Base-by-base conservation (phyloP, 2,888 invertebrate genomes). In the Stratiomys singularior region DNA sequence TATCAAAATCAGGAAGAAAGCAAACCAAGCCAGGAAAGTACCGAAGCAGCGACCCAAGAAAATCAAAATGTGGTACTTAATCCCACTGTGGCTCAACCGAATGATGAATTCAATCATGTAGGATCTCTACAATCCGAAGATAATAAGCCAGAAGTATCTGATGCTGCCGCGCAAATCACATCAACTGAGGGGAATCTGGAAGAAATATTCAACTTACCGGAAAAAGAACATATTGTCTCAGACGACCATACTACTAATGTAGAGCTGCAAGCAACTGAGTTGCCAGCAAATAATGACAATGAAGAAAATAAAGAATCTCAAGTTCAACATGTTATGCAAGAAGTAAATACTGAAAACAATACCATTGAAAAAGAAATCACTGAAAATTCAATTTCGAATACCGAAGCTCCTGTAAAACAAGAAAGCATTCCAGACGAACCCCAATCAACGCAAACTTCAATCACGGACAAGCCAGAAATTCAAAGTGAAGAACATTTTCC, bases 171-270 rank as follows among this genome's bases (percentile, higher is more conserved):
- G 11, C 37, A 30, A 4, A 5, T 66, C n/a, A 44, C 13, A 5
- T 21, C 27, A 27, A 15, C 21, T n/a, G 64, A 64, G 13, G 28
- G 3, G 7, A 27, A 28, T 27, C 30, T 69, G n/a, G 25, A 69
- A 44, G 27, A 72, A 18, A 18, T 15, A 18, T 27, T 18, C 18
- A 13, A 23, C 5, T 13, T 25, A 0, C 30, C 56, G 28, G 72
- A 52, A 11, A 52, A 58, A 5, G 72, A 72, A 7, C 27, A 72
- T 9, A 21, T 18, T 21, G 15, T 28, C 15, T 15, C 52, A 15
- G 52, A 56, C 28, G n/a, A 72, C 7, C 47, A 46, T 30, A 52
- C 72, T 56, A 74, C n/a, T 60, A 74, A 44, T 11, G 7, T 60
- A 60, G 44, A 69, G n/a, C 23, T 60, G 25, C 58, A 74, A 30